Conservation (phyloP, 2,797 vertebrate genomes). For the Natrix natrix region DNA sequence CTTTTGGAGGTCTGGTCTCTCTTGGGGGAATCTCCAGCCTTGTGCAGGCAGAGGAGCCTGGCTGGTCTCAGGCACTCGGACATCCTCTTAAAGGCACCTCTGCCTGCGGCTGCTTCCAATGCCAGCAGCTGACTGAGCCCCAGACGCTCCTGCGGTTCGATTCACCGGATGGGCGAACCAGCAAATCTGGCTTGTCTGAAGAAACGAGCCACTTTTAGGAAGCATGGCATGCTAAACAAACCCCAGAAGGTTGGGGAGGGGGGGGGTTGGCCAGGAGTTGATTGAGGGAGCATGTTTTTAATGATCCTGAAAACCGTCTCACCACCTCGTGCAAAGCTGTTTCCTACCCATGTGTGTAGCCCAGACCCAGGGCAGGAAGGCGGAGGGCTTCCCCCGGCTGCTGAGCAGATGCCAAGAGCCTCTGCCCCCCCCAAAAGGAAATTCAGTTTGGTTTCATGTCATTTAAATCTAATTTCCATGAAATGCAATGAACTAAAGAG, state of each 20-base stretch:
- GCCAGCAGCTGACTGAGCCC: background rate
- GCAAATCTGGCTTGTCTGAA: background rate
- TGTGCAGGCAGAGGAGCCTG: background rate
- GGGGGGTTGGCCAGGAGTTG: background rate
- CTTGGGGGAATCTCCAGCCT: background rate
- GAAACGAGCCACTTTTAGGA: background rate
- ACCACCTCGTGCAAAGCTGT: background rate
- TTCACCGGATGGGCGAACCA: background rate
- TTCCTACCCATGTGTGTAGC: background rate
- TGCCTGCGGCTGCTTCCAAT: background rate
- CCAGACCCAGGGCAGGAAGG: background rate
- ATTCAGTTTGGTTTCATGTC: background rate
- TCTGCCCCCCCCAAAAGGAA: background rate
- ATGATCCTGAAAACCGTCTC: background rate
- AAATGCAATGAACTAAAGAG: background rate
- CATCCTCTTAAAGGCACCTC: background rate
- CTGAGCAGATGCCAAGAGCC: background rate
- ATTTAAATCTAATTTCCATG: background rate
- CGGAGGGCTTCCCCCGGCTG: background rate
- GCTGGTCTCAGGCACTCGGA: background rate
- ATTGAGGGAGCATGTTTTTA: background rate
- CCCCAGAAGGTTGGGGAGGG: background rate
- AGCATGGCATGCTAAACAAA: background rate
- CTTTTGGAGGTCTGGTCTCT: background rate
- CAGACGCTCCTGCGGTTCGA: background rate